A percentile compares a stretch with the other conserved stretches of the same genome.
phyloP scores from a whole-genome alignment of 1,140 invertebrate genomes.

The Dufourea novaeangliae region DNA sequence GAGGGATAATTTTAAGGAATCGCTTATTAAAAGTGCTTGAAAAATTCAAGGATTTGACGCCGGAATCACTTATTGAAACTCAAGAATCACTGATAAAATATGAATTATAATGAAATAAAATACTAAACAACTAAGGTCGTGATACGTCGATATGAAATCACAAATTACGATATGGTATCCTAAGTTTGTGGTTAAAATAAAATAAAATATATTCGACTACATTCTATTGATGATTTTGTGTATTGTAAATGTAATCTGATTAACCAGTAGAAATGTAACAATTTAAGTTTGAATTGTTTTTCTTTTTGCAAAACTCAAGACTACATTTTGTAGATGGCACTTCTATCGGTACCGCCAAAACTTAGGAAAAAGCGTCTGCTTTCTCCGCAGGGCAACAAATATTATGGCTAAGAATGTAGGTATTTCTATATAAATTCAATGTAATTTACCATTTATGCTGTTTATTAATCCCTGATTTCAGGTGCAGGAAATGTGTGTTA shows the following conservation, averaged over 20 bases:
- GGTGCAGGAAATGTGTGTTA: background rate
- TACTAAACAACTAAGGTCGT: background rate
- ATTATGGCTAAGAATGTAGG: background rate
- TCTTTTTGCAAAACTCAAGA: background rate
- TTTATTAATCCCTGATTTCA: background rate
- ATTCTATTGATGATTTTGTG: background rate
- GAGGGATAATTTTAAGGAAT: constrained; percentile 22
- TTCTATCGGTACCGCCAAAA: constrained; percentile 22
- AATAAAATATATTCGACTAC: too few relatives aligned
- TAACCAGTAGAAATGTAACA: background rate
- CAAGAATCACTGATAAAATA: background rate
- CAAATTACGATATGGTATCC: too few relatives aligned
- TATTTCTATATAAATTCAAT: background rate
- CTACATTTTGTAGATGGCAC: constrained; percentile 13
- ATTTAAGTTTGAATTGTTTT: background rate
- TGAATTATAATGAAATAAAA: background rate
- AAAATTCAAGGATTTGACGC: background rate
- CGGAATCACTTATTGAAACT: background rate
- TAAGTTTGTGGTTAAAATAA: too few relatives aligned
- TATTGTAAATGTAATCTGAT: background rate
- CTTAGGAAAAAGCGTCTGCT: constrained; percentile 17
- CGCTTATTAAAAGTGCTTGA: constrained; percentile 24
- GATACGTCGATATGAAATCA: too few relatives aligned
- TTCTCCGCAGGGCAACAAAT: background rate
- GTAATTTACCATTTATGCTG: background rate